Evolutionary conservation across 2,797 vertebrate species (phyloP), one percentile per base, ranked within the genome.

Genomic region (Sebastes steindachneri): DNA sequence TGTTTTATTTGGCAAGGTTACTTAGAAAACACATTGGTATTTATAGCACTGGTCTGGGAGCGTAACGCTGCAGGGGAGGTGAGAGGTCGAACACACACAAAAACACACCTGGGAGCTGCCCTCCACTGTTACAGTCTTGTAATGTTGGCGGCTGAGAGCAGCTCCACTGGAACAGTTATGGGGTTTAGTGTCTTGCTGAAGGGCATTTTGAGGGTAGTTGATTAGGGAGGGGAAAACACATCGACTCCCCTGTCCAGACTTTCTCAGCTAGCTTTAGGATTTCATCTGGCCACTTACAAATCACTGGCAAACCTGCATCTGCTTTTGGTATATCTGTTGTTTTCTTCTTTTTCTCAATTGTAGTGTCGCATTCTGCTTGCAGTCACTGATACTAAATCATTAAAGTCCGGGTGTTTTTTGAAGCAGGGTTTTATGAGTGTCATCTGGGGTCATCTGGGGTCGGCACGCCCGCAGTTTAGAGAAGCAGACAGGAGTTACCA

Each of bases 81-180:
- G 41, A 89, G 74, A 75, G 75, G 76, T 85, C 58, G 21, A 19
- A 21, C 71, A 48, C 62, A 68, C 58, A 73, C 68, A 73, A 35
- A 83, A 55, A 78, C 73, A 68, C 77, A 82, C 64, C 17, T 73
- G 73, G 79, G 80, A 77, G 65, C 80, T 68, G 70, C 66, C 58
- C 73, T 21, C 57, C 65, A 7, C 33, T 83, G 57, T 84, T 80
- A 33, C 26, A 68, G 21, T 77, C 57, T 48, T 83, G 75, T 80
- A 68, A 26, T 75, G 70, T 73, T 73, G 64, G 37, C 54, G 9
- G 26, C 48, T 45, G 15, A 75, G 54, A 77, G 69, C 72, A 74
- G 80, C 68, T 83, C 64, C 64, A 55, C 23, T 68, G 62, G 68
- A 69, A 21, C 78, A 73, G 14, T 73, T 68, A 3, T 19, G 55